Conservation (phyloP, 1,140 invertebrate species). For the Aphaenogaster rudis region DNA sequence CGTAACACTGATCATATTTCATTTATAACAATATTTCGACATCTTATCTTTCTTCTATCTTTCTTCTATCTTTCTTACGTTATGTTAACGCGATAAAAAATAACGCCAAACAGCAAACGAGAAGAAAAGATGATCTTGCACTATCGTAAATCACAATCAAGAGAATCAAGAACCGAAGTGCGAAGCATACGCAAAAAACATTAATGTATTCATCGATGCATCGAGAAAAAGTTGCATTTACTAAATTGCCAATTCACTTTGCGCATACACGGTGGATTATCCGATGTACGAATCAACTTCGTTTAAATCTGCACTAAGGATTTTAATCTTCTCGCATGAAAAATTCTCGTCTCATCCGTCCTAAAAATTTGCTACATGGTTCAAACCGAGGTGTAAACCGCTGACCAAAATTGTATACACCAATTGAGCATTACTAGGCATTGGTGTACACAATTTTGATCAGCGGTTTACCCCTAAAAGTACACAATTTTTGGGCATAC, state of each 20-base stretch:
- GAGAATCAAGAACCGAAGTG: neutral
- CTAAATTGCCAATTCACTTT: constrained; percentile 59
- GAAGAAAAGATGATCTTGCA: neutral
- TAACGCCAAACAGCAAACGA: neutral
- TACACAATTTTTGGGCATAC: too few species aligned
- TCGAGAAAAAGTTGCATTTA: constrained; percentile 33
- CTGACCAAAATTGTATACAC: too few species aligned
- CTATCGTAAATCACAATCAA: neutral
- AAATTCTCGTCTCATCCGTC: neutral
- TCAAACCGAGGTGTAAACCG: too few species aligned
- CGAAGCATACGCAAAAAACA: neutral
- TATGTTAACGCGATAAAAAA: neutral
- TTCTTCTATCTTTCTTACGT: too few species aligned
- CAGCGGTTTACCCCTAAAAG: too few species aligned
- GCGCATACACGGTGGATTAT: neutral
- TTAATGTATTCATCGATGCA: constrained; percentile 25
- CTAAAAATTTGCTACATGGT: neutral
- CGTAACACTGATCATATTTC: neutral
- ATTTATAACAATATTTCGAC: neutral
- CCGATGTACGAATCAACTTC: constrained; percentile 12
- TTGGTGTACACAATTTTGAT: too few species aligned
- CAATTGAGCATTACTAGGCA: too few species aligned
- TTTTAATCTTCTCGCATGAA: constrained; percentile 5
- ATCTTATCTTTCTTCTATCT: neutral
- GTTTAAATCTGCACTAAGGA: constrained; percentile 25